Evolutionary conservation across 2,113 vertebrate genomes (phyloP).

Genomic region (Cololabis saira): DNA sequence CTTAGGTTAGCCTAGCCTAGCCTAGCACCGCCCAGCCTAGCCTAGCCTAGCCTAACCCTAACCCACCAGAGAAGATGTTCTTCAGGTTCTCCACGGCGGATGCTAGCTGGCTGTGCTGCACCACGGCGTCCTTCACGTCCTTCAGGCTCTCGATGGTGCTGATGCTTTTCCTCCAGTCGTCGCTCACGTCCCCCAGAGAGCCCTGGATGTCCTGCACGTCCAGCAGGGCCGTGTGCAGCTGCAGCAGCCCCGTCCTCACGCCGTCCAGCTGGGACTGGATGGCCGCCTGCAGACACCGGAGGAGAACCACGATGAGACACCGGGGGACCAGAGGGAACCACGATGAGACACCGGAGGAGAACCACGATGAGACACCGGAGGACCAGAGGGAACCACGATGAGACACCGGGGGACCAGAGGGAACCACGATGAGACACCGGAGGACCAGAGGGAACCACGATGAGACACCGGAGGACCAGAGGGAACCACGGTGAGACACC

Average conservation of each 20-base stretch:
- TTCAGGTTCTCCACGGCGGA: slow-evolving; percentile 98
- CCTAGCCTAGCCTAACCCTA: fast-evolving
- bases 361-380: no score
- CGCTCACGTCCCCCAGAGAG: slow-evolving; percentile 91
- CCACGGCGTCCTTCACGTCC: slow-evolving; percentile 96
- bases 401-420: no score
- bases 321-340: no score
- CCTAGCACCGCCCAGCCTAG: no score
- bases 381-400: no score
- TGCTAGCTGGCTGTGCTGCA: slow-evolving; percentile 96
- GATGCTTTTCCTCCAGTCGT: slow-evolving; percentile 98
- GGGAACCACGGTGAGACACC: no score
- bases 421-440: no score
- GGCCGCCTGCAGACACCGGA: slow-evolving; percentile 87
- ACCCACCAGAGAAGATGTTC: slow-evolving; percentile 96
- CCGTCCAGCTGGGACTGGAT: slow-evolving; percentile 98
- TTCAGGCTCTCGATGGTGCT: slow-evolving; percentile 96
- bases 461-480: no score
- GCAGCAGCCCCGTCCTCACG: slow-evolving; percentile 93
- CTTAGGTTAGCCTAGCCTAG: no score
- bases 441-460: no score
- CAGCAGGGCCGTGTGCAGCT: slow-evolving; percentile 92
- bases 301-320: background rate
- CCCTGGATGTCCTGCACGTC: slow-evolving; percentile 95
- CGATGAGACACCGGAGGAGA: no score